phyloP scores from a whole-genome alignment of 1,140 invertebrate species.

The Eufriesea mexicana region DNA sequence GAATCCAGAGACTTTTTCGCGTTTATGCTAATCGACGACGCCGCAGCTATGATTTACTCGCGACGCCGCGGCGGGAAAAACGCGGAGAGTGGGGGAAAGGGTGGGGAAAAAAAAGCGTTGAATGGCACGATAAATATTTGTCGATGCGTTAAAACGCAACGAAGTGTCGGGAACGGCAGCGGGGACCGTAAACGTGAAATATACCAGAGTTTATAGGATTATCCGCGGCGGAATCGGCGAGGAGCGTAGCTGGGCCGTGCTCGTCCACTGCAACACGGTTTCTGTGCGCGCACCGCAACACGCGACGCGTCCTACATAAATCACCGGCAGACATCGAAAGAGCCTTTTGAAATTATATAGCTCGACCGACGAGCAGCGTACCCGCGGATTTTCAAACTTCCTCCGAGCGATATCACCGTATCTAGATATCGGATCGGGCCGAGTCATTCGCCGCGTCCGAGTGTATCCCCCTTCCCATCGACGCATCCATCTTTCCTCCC shows the following conservation, averaged over 20 bases:
- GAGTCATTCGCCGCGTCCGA: conserved; percentile 44
- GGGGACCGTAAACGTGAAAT: conserved; percentile 56
- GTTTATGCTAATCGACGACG: conserved; percentile 32
- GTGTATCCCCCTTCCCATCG: conserved; percentile 19
- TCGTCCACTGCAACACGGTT: conserved; percentile 43
- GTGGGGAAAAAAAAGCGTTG: neutral
- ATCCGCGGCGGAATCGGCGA: conserved; percentile 54
- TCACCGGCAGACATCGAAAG: conserved; percentile 60
- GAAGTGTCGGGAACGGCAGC: conserved; percentile 29
- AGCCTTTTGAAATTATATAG: conserved; percentile 67
- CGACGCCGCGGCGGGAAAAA: neutral
- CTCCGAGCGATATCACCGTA: conserved; percentile 55
- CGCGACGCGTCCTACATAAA: conserved; percentile 68
- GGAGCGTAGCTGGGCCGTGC: neutral
- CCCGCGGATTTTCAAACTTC: conserved; percentile 59
- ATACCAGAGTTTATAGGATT: conserved; percentile 64
- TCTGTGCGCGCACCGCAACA: conserved; percentile 44
- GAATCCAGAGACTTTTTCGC: neutral
- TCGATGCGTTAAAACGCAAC: conserved; percentile 49
- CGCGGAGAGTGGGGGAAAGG: neutral
- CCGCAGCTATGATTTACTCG: conserved; percentile 33
- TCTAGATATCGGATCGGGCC: conserved; percentile 56
- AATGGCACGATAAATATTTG: conserved; percentile 53
- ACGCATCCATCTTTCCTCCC: conserved; percentile 41
- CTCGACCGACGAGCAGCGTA: conserved; percentile 31